Evolutionary conservation across 2,113 vertebrate species (phyloP), one percentile per base, ranked within the genome.

Genomic region (Nesospiza acunhae): DNA sequence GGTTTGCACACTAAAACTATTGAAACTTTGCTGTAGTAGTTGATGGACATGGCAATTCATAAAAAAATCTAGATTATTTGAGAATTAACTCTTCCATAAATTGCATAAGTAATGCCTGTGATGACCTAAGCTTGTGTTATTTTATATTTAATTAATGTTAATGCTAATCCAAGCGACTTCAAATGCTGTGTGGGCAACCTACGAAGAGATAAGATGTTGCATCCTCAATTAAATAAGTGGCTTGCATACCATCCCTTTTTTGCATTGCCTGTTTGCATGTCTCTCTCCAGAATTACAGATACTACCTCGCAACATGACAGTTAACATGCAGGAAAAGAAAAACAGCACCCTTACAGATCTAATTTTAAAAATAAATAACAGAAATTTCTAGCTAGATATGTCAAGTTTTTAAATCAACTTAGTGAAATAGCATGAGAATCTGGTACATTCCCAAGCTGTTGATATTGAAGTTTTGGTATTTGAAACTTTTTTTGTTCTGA

Each of bases 61-160:
- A 31, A 37, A 60, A 75, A 62, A 24, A 52, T 18, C 33, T 35
- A 53, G 60, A 49, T 0, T 0, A 33, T n/a, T 1, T 23, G 15
- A 77, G 22, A 74, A 21, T 74, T n/a, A 69, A 28, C 49, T 69
- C 37, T 70, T 44, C 28, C 41, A 39, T 11, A 23, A 89, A 41
- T 69, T 37, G 6, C 21, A 14, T 37, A 17, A 19, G 46, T 68
- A 62, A 46, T n/a, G 14, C 24, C 31, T 53, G 12, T 66, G 22
- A 62, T 55, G 16, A 15, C 7, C 13, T 87, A 63, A 78, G 13
- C 6, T 63, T 33, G 3, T 39, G 20, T 23, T 69, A 46, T 80
- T 89, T 87, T 72, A 7, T 72, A 21, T 78, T 39, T 83, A 37
- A 16, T 79, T 56, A 58, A 28, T 64, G 12, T 31, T 85, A 72